Evolutionary conservation across 2,888 invertebrate genomes (phyloP).

Genomic region (Gnatocerus cornutus): DNA sequence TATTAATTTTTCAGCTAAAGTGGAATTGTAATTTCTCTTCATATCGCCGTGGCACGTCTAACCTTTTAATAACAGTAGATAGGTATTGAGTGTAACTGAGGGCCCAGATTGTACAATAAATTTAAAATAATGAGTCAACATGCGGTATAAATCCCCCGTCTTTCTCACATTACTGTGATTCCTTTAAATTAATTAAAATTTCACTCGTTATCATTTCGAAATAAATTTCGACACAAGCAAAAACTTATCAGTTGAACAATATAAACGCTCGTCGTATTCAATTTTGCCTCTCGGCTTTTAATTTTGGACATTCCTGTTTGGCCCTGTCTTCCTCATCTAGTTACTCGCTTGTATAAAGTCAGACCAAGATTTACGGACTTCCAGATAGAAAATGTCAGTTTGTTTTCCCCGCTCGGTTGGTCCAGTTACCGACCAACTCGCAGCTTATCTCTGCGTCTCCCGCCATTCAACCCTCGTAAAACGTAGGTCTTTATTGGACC

Average conservation of each 20-base stretch:
- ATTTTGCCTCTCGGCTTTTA: slow-evolving; percentile 31
- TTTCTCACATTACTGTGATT: slow-evolving; percentile 12
- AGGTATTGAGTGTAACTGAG: no score
- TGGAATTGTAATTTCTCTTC: no score
- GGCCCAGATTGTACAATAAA: slow-evolving; percentile 8
- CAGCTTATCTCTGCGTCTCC: slow-evolving; percentile 45
- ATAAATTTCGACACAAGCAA: slow-evolving; percentile 7
- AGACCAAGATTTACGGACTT: slow-evolving; percentile 65
- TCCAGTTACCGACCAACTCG: slow-evolving; percentile 45
- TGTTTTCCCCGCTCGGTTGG: slow-evolving; percentile 55
- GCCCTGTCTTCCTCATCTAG: slow-evolving; percentile 27
- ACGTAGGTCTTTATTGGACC: slow-evolving; percentile 50
- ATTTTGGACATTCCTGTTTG: slow-evolving; percentile 38
- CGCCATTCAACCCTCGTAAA: slow-evolving; percentile 49
- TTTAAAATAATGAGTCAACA: slow-evolving; percentile 30
- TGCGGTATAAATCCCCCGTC: slow-evolving; percentile 5
- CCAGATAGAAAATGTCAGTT: slow-evolving; percentile 65
- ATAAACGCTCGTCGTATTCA: slow-evolving; percentile 22
- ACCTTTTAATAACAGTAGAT: no score
- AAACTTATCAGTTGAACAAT: slow-evolving; percentile 10
- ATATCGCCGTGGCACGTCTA: no score
- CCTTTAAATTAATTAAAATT: slow-evolving; percentile 22
- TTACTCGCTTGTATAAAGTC: slow-evolving; percentile 38
- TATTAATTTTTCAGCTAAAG: no score
- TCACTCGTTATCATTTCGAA: slow-evolving; percentile 7